These are phyloP conservation scores for Zoroaster sp. DNA, from an alignment of 53 echinoderm and acorn worm species.

Conservation along the genomic window DNA sequence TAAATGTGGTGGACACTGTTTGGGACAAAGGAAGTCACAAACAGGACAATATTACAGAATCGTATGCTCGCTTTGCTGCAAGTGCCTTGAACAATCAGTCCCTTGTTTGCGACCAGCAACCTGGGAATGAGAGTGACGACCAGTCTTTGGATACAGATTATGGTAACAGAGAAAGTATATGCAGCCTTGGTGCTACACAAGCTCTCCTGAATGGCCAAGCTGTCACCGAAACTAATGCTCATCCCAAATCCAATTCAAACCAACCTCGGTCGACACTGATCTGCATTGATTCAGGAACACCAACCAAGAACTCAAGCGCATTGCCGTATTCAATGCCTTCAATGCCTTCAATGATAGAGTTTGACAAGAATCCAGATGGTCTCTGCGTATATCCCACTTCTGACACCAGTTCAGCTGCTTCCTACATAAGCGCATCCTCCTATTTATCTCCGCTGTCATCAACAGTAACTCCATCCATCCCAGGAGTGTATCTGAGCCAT, in stretches of 20 bases:
- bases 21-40: too few species aligned
- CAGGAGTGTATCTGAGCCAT: background rate
- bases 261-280: background rate
- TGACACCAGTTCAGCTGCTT: background rate
- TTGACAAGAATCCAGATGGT: background rate
- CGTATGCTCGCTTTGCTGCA: slow-evolving; percentile 30
- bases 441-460: background rate
- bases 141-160: background rate
- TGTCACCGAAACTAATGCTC: background rate
- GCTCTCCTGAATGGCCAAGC: slow-evolving; percentile 25
- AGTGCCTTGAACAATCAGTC: background rate
- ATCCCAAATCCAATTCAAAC: background rate
- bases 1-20: background rate
- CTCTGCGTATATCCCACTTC: background rate
- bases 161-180: background rate
- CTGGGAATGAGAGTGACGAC: background rate
- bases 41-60: background rate
- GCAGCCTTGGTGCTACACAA: background rate
- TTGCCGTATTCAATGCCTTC: background rate
- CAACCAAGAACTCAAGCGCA: slow-evolving; percentile 7
- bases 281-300: slow-evolving; percentile 12
- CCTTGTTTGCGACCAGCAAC: background rate
- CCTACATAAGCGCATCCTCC: background rate
- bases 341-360: background rate
- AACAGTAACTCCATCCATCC: background rate